phyloP scores from a whole-genome alignment of 2,113 vertebrate species.

The Pygoscelis antarcticus region DNA sequence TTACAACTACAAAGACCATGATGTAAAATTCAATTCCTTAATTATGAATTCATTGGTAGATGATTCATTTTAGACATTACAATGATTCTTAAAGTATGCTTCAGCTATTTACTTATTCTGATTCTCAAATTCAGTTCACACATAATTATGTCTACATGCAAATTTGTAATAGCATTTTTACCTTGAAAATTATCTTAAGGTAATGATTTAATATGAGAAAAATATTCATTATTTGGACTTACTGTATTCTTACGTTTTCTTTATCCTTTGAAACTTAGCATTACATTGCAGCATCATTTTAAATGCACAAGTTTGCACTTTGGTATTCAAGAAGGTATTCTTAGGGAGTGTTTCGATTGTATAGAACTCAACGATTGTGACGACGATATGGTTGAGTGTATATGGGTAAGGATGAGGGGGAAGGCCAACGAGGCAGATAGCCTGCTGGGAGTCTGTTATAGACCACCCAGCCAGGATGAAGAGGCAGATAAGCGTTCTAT shows the following conservation, averaged over 20 bases:
- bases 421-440: too few species aligned
- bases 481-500: too few species aligned
- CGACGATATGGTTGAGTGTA: too few species aligned
- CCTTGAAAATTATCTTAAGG: background rate
- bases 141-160: background rate
- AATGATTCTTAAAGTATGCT: background rate
- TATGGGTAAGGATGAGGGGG: too few species aligned
- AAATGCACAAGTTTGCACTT: background rate
- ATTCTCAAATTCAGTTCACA: background rate
- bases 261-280: background rate
- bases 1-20: background rate
- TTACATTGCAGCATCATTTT: background rate
- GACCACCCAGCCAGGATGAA: too few species aligned
- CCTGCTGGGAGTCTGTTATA: too few species aligned
- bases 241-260: background rate
- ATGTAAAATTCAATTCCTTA: background rate
- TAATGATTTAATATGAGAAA: background rate
- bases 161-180: background rate
- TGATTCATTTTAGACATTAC: background rate
- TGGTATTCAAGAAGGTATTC: background rate
- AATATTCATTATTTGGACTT: background rate
- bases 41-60: background rate
- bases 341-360: too few species aligned
- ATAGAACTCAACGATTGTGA: too few species aligned
- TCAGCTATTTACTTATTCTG: background rate